Evolutionary conservation across 1,140 invertebrate genomes (phyloP).

Genomic region (Hestina assimilis): DNA sequence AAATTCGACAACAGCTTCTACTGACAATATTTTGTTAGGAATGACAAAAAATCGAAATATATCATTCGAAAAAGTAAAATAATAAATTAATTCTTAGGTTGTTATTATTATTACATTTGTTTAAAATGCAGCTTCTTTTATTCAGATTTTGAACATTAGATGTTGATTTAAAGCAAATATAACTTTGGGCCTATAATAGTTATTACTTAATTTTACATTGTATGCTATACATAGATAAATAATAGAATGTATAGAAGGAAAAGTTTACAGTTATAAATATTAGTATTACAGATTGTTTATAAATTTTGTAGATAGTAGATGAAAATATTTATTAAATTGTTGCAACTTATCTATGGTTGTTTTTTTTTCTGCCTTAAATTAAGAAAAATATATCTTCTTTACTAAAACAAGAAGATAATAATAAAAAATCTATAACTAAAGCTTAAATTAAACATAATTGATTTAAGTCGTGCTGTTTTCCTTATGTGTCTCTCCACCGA

Average conservation of each 20-base stretch:
- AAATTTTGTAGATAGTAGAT: constrained; percentile 23
- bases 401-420: not conserved
- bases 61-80: constrained; percentile 58
- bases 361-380: constrained; percentile 20
- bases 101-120: not conserved
- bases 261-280: constrained; percentile 13
- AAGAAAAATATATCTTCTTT: not conserved
- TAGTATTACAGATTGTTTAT: constrained; percentile 20
- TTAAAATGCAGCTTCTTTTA: not conserved
- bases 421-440: no score
- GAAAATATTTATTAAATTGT: constrained; percentile 46
- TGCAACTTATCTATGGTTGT: constrained; percentile 35
- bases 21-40: constrained; percentile 71
- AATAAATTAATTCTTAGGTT: constrained; percentile 13
- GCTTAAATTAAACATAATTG: no score
- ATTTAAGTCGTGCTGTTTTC: no score
- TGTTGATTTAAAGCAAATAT: not conserved
- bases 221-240: constrained; percentile 2
- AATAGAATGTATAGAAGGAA: constrained; percentile 14
- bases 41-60: constrained; percentile 63
- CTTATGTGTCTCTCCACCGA: no score
- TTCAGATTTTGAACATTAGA: constrained; percentile 1
- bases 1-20: constrained; percentile 65
- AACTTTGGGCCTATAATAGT: not conserved
- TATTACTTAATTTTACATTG: not conserved